Percentiles rank a stretch among this genome's conserved stretches.
Conservation (phyloP, 1,140 invertebrate species). For the Holotrichia oblita region DNA sequence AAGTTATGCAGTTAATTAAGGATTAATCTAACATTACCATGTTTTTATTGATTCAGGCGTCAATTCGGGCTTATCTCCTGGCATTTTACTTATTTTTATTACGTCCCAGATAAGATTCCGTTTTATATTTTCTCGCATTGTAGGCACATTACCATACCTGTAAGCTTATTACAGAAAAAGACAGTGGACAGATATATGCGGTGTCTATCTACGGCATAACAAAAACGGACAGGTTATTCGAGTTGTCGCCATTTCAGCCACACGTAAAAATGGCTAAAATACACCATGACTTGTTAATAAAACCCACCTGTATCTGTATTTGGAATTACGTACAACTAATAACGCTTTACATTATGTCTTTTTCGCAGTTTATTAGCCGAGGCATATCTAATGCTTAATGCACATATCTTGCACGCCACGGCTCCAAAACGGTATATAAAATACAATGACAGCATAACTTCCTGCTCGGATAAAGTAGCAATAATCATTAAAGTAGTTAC, state of each 20-base stretch:
- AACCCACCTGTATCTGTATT: constrained; percentile 35
- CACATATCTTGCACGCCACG: not conserved
- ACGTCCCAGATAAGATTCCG: constrained; percentile 10
- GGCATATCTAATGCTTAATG: constrained; percentile 31
- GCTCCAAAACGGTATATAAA: constrained; percentile 15
- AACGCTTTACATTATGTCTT: constrained; percentile 22
- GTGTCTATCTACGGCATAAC: constrained; percentile 19
- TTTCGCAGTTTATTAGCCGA: constrained; percentile 28
- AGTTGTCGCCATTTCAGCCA: constrained; percentile 1
- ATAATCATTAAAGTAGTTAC: not conserved
- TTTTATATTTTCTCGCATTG: constrained; percentile 31
- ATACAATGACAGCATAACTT: constrained; percentile 6
- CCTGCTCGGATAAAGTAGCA: not conserved
- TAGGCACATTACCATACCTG: constrained; percentile 24
- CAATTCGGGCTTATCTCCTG: constrained; percentile 25
- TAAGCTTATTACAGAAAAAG: constrained; percentile 9
- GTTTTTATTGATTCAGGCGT: constrained; percentile 32
- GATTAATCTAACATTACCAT: constrained; percentile 1
- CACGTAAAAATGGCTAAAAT: constrained; percentile 29
- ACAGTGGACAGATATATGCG: not conserved
- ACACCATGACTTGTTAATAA: constrained; percentile 28
- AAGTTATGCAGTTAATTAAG: constrained; percentile 10
- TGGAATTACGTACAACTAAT: constrained; percentile 25
- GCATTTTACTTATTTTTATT: constrained; percentile 7
- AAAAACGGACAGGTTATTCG: constrained; percentile 24